A percentile compares a stretch with the other conserved stretches of the same genome.
Evolutionary conservation across 2,797 vertebrate genomes (phyloP).

Genomic region (Jordanella pulchra): DNA sequence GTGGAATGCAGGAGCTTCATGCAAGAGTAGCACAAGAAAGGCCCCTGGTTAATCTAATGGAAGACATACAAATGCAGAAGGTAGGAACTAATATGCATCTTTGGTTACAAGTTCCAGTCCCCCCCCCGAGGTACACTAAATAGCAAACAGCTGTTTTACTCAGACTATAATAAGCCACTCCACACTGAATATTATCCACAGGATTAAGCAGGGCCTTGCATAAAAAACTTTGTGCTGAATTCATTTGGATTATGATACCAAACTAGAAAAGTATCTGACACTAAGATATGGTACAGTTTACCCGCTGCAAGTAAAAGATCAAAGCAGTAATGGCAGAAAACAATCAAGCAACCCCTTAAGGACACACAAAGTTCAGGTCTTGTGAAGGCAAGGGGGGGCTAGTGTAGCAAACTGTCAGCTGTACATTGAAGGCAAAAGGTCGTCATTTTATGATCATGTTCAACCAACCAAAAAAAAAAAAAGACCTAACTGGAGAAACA

Average conservation of each 20-base stretch:
- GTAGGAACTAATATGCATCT: constrained; percentile 64
- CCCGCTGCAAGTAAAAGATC: constrained; percentile 33
- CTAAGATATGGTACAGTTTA: constrained; percentile 66
- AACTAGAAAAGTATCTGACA: constrained; percentile 48
- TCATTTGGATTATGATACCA: constrained; percentile 31
- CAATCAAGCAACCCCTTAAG: constrained; percentile 63
- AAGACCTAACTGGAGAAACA: constrained; percentile 35
- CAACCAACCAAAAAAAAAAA: constrained; percentile 49
- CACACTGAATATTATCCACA: constrained; percentile 44
- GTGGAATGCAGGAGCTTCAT: constrained; percentile 70
- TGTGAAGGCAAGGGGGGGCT: constrained; percentile 64
- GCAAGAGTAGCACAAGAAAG: constrained; percentile 34
- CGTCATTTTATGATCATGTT: constrained; percentile 51
- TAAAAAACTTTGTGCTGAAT: constrained; percentile 38
- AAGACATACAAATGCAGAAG: constrained; percentile 49
- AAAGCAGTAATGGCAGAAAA: constrained; percentile 46
- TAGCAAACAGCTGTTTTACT: constrained; percentile 59
- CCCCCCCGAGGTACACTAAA: constrained; percentile 36
- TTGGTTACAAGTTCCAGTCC: constrained; percentile 76
- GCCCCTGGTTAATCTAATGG: constrained; percentile 63
- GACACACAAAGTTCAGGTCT: constrained; percentile 58
- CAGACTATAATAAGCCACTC: constrained; percentile 41
- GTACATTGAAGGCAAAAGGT: constrained; percentile 71
- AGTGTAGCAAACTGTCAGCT: constrained; percentile 58
- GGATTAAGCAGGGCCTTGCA: constrained; percentile 63